phyloP scores from a whole-genome alignment of 2,888 invertebrate species.

The Acanthopleura granulata region DNA sequence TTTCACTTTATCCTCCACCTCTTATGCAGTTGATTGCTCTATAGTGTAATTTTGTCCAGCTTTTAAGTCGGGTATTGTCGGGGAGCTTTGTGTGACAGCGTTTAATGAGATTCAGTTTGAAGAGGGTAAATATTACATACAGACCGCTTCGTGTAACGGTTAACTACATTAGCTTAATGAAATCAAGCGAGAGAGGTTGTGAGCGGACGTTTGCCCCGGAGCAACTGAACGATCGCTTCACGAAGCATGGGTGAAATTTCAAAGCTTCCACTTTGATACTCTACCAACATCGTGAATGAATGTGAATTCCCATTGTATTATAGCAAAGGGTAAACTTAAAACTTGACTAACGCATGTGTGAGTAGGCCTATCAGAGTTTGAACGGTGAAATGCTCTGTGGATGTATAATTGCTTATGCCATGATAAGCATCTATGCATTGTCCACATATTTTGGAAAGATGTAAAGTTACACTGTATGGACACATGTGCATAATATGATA shows the following conservation, averaged over 20 bases:
- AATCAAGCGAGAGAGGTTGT: not conserved
- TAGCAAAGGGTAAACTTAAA: not conserved
- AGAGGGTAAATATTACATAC: not conserved
- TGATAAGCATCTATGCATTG: too few relatives aligned
- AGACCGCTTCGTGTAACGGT: not conserved
- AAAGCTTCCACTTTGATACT: not conserved
- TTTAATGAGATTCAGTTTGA: too few relatives aligned
- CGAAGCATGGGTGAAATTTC: not conserved
- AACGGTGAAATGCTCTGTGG: too few relatives aligned
- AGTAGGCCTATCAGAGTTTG: not conserved
- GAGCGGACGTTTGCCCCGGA: not conserved
- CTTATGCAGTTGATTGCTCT: not conserved
- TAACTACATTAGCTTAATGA: conserved; percentile 1
- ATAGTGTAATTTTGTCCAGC: not conserved
- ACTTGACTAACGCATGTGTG: not conserved
- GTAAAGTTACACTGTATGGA: too few relatives aligned
- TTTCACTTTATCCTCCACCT: too few relatives aligned
- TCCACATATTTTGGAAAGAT: too few relatives aligned
- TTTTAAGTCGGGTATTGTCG: too few relatives aligned
- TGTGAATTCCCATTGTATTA: not conserved
- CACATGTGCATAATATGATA: too few relatives aligned
- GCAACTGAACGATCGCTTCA: not conserved
- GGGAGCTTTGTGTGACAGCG: too few relatives aligned
- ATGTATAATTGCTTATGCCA: too few relatives aligned
- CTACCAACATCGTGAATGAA: not conserved